Evolutionary conservation across 1,140 invertebrate species (phyloP), one percentile per base, ranked within the genome.

Genomic region (Monomorium pharaonis): DNA sequence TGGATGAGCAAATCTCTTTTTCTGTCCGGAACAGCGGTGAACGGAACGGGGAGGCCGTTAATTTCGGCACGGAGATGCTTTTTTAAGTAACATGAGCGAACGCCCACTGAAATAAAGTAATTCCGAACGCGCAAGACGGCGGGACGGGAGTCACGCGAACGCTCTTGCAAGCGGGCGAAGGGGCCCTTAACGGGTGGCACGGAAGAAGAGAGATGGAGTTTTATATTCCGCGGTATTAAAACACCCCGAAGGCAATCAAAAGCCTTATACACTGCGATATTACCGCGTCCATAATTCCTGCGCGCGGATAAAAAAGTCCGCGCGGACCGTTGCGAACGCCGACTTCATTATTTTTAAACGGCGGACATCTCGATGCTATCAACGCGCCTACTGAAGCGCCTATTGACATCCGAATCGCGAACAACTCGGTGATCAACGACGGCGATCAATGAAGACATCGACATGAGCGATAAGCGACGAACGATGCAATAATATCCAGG

Each of bases 151-250:
- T 81, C 78, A 81, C 65, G 78, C 78, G 37, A 81, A 42, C 37
- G 37, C 33, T 81, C 18, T 24, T 21, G 37, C 27, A 49, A 49
- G 18, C 70, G 70, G 47, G 9, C 51, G 24, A 37, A 42, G 75
- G 51, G 21, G 18, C 42, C 54, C 77, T 81, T 81, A 70, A 70
- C 54, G 54, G 58, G 44, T 62, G 44, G 81, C 42, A 62, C 54
- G 70, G 58, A 76, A 84, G 81, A 78, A 85, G 74, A 51, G 47
- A 65, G 72, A 60, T 65, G 74, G 42, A 60, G 60, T 80, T 85
- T 80, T 80, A 80, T 85, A 78, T 80, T 58, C 37, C 62, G 74
- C 49, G 74, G 84, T 78, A 78, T 84, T 84, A 84, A 84, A 77
- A 62, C 12, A 49, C 62, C 51, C 42, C 37, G 42, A 63, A 67